Percentiles rank a stretch among this genome's conserved stretches.
Evolutionary conservation across 2,888 invertebrate species (phyloP).

Genomic region (Nymphalis c-album): DNA sequence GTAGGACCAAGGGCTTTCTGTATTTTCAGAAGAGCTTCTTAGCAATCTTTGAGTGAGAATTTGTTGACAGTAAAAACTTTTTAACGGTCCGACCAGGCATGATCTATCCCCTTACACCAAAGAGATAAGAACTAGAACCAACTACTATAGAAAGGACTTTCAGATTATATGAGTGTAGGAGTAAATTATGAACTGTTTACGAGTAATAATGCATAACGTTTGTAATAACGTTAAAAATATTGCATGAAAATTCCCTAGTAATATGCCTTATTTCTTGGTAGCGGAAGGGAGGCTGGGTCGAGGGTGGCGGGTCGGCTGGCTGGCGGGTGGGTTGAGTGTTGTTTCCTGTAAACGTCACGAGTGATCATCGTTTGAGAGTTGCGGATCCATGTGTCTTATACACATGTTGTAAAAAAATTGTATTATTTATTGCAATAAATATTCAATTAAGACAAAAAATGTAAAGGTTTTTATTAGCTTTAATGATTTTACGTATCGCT

Average conservation of each 20-base stretch:
- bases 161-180: background rate
- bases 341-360: constrained; percentile 74
- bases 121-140: too few relatives aligned
- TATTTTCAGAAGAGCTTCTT: too few relatives aligned
- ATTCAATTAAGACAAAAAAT: too few relatives aligned
- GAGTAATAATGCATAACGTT: constrained; percentile 23
- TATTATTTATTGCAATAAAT: background rate
- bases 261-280: constrained; percentile 39
- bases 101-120: too few relatives aligned
- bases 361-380: constrained; percentile 58
- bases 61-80: too few relatives aligned
- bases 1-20: too few relatives aligned
- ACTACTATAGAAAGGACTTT: too few relatives aligned
- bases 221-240: constrained; percentile 32
- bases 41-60: too few relatives aligned
- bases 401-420: constrained; percentile 13
- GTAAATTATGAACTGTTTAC: constrained; percentile 11
- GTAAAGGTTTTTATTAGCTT: too few relatives aligned
- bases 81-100: too few relatives aligned
- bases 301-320: constrained; percentile 32
- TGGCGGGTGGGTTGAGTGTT: constrained; percentile 55
- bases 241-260: constrained; percentile 34
- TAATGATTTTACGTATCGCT: too few relatives aligned
- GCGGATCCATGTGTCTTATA: constrained; percentile 25
- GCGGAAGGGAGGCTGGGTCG: constrained; percentile 35